Base-by-base conservation (phyloP, 2,113 vertebrate species). In the Mormoops blainvillei region DNA sequence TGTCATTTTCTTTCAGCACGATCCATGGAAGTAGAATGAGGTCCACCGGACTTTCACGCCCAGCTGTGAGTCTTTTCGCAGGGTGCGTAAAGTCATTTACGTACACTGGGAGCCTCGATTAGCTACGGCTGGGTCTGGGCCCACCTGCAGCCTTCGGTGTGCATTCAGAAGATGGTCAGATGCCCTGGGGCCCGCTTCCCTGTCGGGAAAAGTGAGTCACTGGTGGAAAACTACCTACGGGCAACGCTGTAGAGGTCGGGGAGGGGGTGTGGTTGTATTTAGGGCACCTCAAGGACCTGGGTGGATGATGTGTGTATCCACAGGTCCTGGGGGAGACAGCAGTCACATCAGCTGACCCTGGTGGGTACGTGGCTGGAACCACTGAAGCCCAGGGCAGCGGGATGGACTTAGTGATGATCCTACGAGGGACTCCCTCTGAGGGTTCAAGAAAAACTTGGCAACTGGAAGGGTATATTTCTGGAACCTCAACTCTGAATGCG, bases 241-340 rank as follows among this genome's bases (percentile, higher is more conserved):
- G 52, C 48, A 61, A 22, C 61, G 36, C 10, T 38, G 33, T 33
- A 15, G 65, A 85, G 48, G 43, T 24, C 43, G 9, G 33, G 24
- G 14, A 43, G 10, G 28, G 26, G 11, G 52, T 36, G 52, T 24
- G 58, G 11, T 83, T 52, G 52, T n/a, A 12, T 58, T 76, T 33
- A 43, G 73, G 56, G 9, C 3, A 3, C 20, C 24, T 4, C 1
- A 4, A 45, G 36, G 26, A 4, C 18, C 18, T 16, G 1, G 4
- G 76, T 20, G 0, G 4, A 54, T 5, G 18, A 3, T 41, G 0
- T 36, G 58, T 6, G 15, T 38, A 3, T 41, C 38, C 7, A 2
- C 6, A 1, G 13, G 7, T 52, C 16, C 33, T 11, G 24, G 11
- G 15, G 7, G 24, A 76, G 24, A 65, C 15, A 56, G 38, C 41